Base-by-base conservation (phyloP, 2,113 vertebrate species). In the Xiphophorus couchianus region DNA sequence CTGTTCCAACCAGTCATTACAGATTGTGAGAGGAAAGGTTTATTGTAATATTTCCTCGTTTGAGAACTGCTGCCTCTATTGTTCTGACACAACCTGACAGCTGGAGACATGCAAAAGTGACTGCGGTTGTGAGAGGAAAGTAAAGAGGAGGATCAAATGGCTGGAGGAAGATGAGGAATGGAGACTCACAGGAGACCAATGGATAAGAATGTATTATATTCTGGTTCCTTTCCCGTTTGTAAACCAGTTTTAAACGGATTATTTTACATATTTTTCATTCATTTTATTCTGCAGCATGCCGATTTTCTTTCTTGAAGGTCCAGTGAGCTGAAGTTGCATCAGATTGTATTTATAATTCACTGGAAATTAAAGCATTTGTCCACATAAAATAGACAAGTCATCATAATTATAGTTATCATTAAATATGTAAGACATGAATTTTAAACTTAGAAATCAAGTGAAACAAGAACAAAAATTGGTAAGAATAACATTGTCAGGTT, bases 101-200 rank as follows among this genome's bases (percentile, higher is more conserved):
- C 54, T 28, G 51, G 68, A 69, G 42, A 33, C 27, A 65, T 63
- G 60, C 19, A 19, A 5, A 37, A 31, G 62, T 39, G 69, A 37
- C 39, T 29, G 42, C 10, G 27, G 44, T 35, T 28, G n/a, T 35
- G 29, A 74, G 37, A 39, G 22, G 65, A 73, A 48, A 62, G 76
- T 0, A 58, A 69, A 29, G 67, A 44, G 29, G 70, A 17, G 28
- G 61, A 31, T 80, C n/a, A 44, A 70, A 74, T 42, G 25, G 80
- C 74, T 73, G 61, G 29, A 48, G 54, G 67, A 37, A 69, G 64
- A 77, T 30, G 5, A 58, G 51, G 25, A 58, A 28, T 61, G 27
- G 28, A 63, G 44, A 25, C 27, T 30, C 35, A 65, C 48, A 27
- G 60, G 60, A 82, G 75, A 68, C 37, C 79, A 62, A 37, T 73